Evolutionary conservation across 2,888 invertebrate genomes (phyloP), one percentile per base, ranked within the genome.

Genomic region (Conops quadrifasciatus): DNA sequence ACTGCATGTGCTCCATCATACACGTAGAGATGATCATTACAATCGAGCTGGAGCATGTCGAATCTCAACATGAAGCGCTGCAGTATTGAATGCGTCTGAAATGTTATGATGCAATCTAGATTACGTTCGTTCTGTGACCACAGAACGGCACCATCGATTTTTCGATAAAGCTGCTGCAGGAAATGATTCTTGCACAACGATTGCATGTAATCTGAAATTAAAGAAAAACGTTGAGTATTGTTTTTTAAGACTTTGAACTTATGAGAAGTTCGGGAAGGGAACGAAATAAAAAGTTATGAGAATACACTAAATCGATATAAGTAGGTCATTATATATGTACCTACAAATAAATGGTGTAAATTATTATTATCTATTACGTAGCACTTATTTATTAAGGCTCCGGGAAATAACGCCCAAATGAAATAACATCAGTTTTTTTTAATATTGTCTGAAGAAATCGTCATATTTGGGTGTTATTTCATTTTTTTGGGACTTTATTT

Each of bases 31-130:
- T 95, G 95, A 87, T 96, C 96, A 85, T 96, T 96, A 88, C 96
- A 96, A 87, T 96, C 96, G 75, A 96, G 89, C 86, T 95, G 94
- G 80, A 96, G 89, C 86, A 93, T 90, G 84, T 96, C 96, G 87
- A 96, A 96, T 82, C 96, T 91, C 81, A 96, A 90, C 94, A 96
- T 96, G 87, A 96, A 96, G 80, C 95, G 90, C 88, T 96, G 96
- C 81, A 96, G 89, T 80, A 96, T 94, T 84, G 95, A 94, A 88
- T 96, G 95, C 78, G 96, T 96, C 88, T 96, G 96, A 87, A 96
- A 96, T 71, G 96, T 96, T 85, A 96, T 93, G 80, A 93, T 92
- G 88, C 96, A 96, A 87, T 96, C 94, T 82, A 96, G 88, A 86
- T 95, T 94, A 77, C 94, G 89, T 87, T 96, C 96, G 87, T 95